A percentile compares a stretch with the other conserved stretches of the same genome.
Conservation (phyloP, 2,888 invertebrate species). For the Ectropis crepuscularia region DNA sequence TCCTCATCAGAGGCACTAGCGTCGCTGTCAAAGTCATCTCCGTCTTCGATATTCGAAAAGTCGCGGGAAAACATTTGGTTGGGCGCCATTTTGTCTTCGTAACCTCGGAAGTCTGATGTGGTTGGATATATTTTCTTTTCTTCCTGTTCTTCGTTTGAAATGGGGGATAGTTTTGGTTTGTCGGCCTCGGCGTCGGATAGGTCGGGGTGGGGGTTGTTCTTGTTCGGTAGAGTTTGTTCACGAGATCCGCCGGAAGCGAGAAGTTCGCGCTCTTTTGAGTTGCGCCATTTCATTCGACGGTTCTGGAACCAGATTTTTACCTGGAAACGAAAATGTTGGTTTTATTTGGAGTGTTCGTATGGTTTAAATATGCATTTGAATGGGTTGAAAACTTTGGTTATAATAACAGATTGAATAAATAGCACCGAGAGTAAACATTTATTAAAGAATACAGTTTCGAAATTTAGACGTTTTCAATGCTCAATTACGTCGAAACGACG, state of each 20-base stretch:
- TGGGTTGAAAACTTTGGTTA: too few relatives aligned
- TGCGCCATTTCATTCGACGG: conserved; percentile 99
- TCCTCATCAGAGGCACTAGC: conserved; percentile 91
- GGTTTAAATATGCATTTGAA: too few relatives aligned
- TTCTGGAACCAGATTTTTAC: conserved; percentile 96
- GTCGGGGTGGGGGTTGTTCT: conserved; percentile 98
- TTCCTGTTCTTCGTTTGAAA: conserved; percentile 73
- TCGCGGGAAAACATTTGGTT: conserved; percentile 61
- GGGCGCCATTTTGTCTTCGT: conserved; percentile 73
- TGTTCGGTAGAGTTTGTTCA: conserved; percentile 97
- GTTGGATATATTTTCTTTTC: conserved; percentile 67
- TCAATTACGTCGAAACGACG: too few relatives aligned
- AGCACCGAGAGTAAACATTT: too few relatives aligned
- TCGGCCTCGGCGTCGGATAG: conserved; percentile 95
- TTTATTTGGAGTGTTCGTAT: background rate
- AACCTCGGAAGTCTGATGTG: conserved; percentile 66
- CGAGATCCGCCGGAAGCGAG: conserved; percentile 96
- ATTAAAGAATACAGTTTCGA: too few relatives aligned
- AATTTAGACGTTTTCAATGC: too few relatives aligned
- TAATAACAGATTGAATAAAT: too few relatives aligned
- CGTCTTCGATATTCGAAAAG: conserved; percentile 71
- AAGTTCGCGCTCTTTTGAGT: conserved; percentile 97
- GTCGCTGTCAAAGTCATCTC: conserved; percentile 79
- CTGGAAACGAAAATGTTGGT: conserved; percentile 57
- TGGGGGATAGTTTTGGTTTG: conserved; percentile 87